A percentile compares a stretch with the other conserved stretches of the same genome.
These are phyloP conservation scores for Sebastiscus tertius DNA, from an alignment of 2,797 vertebrate genomes.

Conservation along the genomic window DNA sequence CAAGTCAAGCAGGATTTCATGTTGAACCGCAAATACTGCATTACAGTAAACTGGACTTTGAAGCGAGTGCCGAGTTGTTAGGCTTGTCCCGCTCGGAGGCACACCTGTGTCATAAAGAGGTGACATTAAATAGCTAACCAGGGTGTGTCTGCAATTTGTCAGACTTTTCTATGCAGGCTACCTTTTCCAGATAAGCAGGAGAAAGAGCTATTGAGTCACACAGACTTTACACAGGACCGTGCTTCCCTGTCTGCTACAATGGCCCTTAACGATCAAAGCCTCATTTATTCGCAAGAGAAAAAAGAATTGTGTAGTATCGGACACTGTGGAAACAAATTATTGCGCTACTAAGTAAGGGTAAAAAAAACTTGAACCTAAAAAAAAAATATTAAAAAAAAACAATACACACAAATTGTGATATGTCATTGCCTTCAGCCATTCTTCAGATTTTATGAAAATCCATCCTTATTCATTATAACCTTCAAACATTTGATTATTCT, in stretches of 20 bases:
- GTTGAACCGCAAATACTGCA: not conserved
- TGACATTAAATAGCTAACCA: slow-evolving; percentile 25
- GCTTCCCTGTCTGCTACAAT: not conserved
- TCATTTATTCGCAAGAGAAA: not conserved
- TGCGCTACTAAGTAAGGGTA: not conserved
- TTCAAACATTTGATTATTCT: not conserved
- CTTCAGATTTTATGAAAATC: not conserved
- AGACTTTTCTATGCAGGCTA: not conserved
- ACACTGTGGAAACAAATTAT: not conserved
- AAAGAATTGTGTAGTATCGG: not conserved
- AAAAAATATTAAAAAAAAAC: not conserved
- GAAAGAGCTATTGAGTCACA: slow-evolving; percentile 11
- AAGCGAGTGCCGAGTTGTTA: not conserved
- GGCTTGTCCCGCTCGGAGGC: not conserved
- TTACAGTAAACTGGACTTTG: slow-evolving; percentile 19
- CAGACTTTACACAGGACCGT: not conserved
- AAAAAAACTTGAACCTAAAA: not conserved
- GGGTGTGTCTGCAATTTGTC: slow-evolving; percentile 4
- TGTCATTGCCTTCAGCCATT: not conserved
- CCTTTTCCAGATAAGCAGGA: slow-evolving; percentile 20
- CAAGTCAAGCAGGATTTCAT: not conserved
- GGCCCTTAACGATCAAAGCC: not conserved
- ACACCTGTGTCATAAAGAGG: slow-evolving; percentile 28
- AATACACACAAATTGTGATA: not conserved
- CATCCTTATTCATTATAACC: not conserved